Evolutionary conservation across 1,140 invertebrate species (phyloP), one percentile per base, ranked within the genome.

Genomic region (Heliconius nattereri): DNA sequence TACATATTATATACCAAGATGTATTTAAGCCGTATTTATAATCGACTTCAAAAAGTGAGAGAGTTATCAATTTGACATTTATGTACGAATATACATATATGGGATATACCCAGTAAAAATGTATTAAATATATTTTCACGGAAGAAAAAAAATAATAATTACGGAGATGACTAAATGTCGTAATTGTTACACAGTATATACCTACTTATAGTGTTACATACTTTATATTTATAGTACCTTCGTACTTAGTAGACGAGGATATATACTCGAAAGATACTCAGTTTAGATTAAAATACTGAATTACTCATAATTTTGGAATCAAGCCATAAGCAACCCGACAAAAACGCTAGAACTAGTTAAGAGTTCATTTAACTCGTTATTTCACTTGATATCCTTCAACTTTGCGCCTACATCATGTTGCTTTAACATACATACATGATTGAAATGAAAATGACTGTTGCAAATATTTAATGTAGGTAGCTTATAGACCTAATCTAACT

Each of bases 301-400:
- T 29, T 66, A 66, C 60, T 66, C 60, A 66, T 57, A 9, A 57
- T 66, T 66, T 66, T 66, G 60, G 23, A 26, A 66, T 29, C 60
- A 29, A 26, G 60, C 60, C n/a, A 66, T 66, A 66, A 66, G 60
- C 9, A 6, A 66, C 60, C 11, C 23, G 60, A 29, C 60, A 66
- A 66, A 66, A 66, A 66, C 60, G 26, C 23, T 29, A 66, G 60
- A 66, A 23, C 60, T 66, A 66, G 60, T 66, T 29, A 66, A 66
- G 60, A 66, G 60, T 16, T 66, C 60, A 66, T 66, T 66, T 66
- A 66, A 66, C 60, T 66, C 26, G 60, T 29, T 66, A 66, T 29
- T 66, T 66, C 26, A 66, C 60, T 66, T 66, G 60, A 26, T 66
- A 66, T 66, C 60, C 60, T 66, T 66, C 60, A 66, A 66, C 11